phyloP scores from a whole-genome alignment of 2,888 invertebrate species.

The Tetropium fuscum region DNA sequence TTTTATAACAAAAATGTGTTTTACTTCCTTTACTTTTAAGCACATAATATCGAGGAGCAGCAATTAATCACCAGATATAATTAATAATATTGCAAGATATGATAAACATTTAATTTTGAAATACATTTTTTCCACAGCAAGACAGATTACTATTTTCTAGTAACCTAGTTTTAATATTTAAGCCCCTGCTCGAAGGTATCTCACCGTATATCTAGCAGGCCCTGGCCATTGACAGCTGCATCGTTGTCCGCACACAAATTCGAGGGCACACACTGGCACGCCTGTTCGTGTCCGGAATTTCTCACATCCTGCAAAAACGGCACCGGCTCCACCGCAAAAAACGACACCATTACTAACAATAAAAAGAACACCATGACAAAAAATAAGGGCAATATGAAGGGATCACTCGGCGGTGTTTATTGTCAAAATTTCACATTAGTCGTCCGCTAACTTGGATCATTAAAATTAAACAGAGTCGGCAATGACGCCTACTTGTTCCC shows the following conservation, averaged over 20 bases:
- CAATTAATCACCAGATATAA: no score
- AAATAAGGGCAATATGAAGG: conserved; percentile 11
- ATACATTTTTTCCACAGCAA: no score
- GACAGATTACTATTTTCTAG: no score
- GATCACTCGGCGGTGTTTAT: conserved; percentile 4
- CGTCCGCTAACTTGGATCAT: conserved; percentile 15
- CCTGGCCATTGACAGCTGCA: conserved; percentile 78
- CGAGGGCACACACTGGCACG: conserved; percentile 82
- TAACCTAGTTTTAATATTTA: no score
- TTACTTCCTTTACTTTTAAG: no score
- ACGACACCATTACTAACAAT: conserved; percentile 13
- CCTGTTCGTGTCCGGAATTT: background rate
- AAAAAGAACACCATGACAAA: conserved; percentile 18
- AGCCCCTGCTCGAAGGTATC: no score
- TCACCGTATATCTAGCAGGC: conserved; percentile 82
- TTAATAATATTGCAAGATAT: no score
- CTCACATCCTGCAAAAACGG: background rate
- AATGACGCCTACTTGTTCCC: conserved; percentile 13
- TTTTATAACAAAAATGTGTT: no score
- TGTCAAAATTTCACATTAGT: conserved; percentile 12
- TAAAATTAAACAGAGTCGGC: conserved; percentile 16
- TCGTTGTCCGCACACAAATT: conserved; percentile 78
- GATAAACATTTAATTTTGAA: no score
- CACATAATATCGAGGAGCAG: no score
- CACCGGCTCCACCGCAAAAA: conserved; percentile 3